Evolutionary conservation across 2,797 vertebrate genomes (phyloP).

Genomic region (Gymnothorax javanicus): DNA sequence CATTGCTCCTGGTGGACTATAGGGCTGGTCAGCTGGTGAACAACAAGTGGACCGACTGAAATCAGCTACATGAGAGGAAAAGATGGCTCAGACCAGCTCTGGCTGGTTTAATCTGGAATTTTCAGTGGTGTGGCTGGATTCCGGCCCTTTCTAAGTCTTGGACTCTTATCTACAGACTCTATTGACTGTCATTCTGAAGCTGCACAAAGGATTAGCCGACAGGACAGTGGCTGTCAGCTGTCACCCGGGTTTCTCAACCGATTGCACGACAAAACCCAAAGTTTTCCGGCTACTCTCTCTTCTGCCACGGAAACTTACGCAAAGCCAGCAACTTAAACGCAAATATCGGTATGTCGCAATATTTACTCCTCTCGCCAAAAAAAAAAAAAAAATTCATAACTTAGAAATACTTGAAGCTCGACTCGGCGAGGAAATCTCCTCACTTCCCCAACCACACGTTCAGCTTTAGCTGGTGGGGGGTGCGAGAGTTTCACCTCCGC

Average conservation of each 20-base stretch:
- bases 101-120: too few relatives aligned
- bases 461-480: neutral
- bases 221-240: neutral
- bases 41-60: too few relatives aligned
- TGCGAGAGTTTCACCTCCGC: neutral
- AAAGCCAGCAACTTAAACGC: neutral
- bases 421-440: neutral
- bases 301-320: neutral
- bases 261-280: neutral
- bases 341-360: neutral
- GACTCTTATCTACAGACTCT: constrained; percentile 29
- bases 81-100: too few relatives aligned
- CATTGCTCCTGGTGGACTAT: too few relatives aligned
- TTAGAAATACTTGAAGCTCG: neutral
- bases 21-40: too few relatives aligned
- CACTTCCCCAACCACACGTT: neutral
- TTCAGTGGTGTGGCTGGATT: neutral
- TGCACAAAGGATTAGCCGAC: constrained; percentile 26
- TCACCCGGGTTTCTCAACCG: constrained; percentile 1
- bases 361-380: neutral
- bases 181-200: constrained; percentile 30
- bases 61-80: too few relatives aligned
- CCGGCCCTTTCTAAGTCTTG: constrained; percentile 23
- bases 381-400: too few relatives aligned
- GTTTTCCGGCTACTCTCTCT: neutral